phyloP scores from a whole-genome alignment of 2,113 vertebrate species.

The Corythoichthys haematopterus region DNA sequence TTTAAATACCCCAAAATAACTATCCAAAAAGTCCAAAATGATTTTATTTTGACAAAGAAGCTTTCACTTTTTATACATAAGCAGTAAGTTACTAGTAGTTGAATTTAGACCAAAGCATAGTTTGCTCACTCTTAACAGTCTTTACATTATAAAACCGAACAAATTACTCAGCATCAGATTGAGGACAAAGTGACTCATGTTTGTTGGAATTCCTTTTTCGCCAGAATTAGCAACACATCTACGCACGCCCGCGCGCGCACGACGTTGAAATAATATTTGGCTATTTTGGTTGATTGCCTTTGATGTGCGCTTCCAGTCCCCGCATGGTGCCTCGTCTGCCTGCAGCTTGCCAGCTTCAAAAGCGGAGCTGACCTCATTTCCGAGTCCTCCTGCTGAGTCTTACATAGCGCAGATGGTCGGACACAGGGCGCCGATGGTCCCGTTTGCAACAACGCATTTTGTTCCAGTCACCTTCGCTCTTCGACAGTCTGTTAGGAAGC shows the following conservation, averaged over 20 bases:
- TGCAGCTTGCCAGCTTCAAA: conserved; percentile 62
- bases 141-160: background rate
- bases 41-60: too few species aligned
- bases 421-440: conserved; percentile 47
- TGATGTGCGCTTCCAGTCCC: conserved; percentile 51
- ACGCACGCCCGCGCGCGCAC: background rate
- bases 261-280: conserved; percentile 44
- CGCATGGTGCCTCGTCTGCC: conserved; percentile 52
- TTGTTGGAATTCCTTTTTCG: conserved; percentile 26
- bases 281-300: conserved; percentile 55
- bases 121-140: background rate
- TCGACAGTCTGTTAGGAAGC: conserved; percentile 26
- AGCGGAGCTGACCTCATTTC: conserved; percentile 65
- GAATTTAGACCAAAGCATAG: background rate
- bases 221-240: conserved; percentile 22
- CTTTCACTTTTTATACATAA: too few species aligned
- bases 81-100: too few species aligned
- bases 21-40: too few species aligned
- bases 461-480: conserved; percentile 55
- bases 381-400: conserved; percentile 52
- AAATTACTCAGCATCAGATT: conserved; percentile 13
- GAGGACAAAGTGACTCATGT: conserved; percentile 21
- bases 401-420: conserved; percentile 59
- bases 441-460: conserved; percentile 52
- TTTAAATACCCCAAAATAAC: too few species aligned